phyloP scores from a whole-genome alignment of 2,888 invertebrate species.

The Chrysopilus asiliformis region DNA sequence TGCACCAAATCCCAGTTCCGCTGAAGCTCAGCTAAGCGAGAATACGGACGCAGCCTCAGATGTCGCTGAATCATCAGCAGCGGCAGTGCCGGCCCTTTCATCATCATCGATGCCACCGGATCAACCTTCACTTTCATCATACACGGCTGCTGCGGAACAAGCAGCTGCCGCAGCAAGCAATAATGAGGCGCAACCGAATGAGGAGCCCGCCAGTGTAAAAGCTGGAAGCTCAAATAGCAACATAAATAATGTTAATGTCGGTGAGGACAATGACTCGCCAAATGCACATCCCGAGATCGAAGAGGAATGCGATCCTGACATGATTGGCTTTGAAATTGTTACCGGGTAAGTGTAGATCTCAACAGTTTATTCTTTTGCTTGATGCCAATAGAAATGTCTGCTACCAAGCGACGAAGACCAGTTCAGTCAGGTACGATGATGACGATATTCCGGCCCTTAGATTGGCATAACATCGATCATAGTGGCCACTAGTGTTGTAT shows the following conservation, averaged over 20 bases:
- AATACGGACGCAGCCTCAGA: conserved; percentile 22
- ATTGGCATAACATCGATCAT: neutral
- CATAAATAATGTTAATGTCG: conserved; percentile 12
- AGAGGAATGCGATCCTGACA: conserved; percentile 76
- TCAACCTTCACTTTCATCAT: neutral
- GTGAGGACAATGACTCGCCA: conserved; percentile 8
- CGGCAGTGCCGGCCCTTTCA: conserved; percentile 28
- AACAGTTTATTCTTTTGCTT: neutral
- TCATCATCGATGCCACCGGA: conserved; percentile 13
- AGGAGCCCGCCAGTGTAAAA: conserved; percentile 4
- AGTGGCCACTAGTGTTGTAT: too few species aligned
- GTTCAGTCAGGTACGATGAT: too few species aligned
- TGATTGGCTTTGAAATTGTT: conserved; percentile 82
- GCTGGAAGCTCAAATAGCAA: conserved; percentile 17
- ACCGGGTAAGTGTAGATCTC: conserved; percentile 49
- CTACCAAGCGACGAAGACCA: neutral
- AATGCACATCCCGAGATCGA: conserved; percentile 20
- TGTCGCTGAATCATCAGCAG: conserved; percentile 19
- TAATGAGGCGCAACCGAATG: too few species aligned
- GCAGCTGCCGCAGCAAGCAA: conserved; percentile 9
- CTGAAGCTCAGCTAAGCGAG: conserved; percentile 20
- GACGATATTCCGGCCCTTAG: neutral
- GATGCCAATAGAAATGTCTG: neutral
- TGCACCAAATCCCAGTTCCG: conserved; percentile 21
- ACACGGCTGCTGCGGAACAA: conserved; percentile 10